Conservation (phyloP, 2,113 vertebrate genomes). For the Colossoma macropomum region DNA sequence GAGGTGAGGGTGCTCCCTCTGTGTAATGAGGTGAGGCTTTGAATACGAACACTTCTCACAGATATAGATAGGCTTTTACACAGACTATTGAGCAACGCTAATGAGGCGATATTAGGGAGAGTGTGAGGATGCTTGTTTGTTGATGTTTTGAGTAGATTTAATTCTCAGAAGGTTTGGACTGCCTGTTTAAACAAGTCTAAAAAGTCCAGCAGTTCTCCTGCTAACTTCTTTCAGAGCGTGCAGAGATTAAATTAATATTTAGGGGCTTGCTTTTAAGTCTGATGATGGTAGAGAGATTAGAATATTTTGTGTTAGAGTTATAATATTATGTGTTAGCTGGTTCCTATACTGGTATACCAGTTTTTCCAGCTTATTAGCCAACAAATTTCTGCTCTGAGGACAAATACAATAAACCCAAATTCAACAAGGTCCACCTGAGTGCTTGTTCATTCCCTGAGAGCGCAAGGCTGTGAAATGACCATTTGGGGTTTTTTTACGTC, state of each 20-base stretch:
- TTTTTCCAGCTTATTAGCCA: too few relatives aligned
- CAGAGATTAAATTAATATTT: background rate
- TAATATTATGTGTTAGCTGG: background rate
- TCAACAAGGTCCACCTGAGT: too few relatives aligned
- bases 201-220: background rate
- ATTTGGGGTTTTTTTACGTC: too few relatives aligned
- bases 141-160: background rate
- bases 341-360: background rate
- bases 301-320: too few relatives aligned
- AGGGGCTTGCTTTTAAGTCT: background rate
- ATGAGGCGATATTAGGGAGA: background rate
- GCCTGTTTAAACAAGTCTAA: background rate
- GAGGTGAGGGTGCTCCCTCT: slow-evolving; percentile 3
- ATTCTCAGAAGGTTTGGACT: slow-evolving; percentile 5
- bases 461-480: too few relatives aligned
- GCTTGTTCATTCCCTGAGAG: too few relatives aligned
- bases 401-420: too few relatives aligned
- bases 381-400: too few relatives aligned
- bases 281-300: background rate
- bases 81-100: slow-evolving; percentile 8
- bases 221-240: background rate
- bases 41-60: slow-evolving; percentile 36
- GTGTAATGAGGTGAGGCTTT: slow-evolving; percentile 34
- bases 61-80: background rate
- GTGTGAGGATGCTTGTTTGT: background rate